phyloP scores from a whole-genome alignment of 2,888 invertebrate species.

The Lypha dubia region DNA sequence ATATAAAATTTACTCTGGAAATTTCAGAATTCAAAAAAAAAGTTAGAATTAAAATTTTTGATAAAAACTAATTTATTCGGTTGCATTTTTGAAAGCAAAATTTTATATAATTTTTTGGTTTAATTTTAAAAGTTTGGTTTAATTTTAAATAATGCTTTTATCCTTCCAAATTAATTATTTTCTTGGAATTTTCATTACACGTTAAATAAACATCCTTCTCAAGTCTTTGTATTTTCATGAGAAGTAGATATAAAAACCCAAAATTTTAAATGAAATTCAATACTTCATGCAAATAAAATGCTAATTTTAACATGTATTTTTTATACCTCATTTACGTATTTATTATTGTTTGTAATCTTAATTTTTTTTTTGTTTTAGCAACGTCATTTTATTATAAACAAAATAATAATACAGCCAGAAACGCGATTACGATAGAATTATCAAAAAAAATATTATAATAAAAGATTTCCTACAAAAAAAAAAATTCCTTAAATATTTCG shows the following conservation, averaged over 20 bases:
- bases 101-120: neutral
- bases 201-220: conserved; percentile 41
- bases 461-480: conserved; percentile 44
- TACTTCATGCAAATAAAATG: conserved; percentile 63
- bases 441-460: conserved; percentile 5
- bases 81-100: no score
- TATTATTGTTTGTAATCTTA: conserved; percentile 43
- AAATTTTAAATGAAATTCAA: conserved; percentile 61
- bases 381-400: conserved; percentile 54
- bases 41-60: no score
- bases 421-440: conserved; percentile 28
- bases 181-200: conserved; percentile 30
- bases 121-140: neutral
- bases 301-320: conserved; percentile 25
- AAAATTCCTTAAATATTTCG: conserved; percentile 40
- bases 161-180: neutral
- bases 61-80: no score
- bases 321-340: neutral
- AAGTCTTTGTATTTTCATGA: neutral
- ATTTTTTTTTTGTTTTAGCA: conserved; percentile 41
- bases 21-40: no score
- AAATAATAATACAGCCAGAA: conserved; percentile 29
- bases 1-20: no score
- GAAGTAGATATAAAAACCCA: conserved; percentile 24
- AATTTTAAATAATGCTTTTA: neutral